Conservation (phyloP, 2,888 invertebrate species). For the Trisateles emortualis region DNA sequence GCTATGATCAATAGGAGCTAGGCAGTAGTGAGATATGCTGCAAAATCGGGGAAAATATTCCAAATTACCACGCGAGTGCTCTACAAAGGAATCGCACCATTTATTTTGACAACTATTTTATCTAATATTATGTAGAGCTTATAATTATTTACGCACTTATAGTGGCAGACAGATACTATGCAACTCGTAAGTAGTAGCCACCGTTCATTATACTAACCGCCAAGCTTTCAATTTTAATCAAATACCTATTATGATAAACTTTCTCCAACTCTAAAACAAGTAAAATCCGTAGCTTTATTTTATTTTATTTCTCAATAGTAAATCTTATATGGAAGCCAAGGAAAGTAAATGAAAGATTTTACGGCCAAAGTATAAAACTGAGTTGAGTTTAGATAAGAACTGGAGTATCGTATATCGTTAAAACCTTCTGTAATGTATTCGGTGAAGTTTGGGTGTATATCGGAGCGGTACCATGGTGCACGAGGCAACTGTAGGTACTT, state of each 20-base stretch:
- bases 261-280: neutral
- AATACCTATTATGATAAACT: neutral
- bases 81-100: too few species aligned
- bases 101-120: too few species aligned
- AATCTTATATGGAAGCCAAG: conserved; percentile 28
- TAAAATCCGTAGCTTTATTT: conserved; percentile 4
- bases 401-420: conserved; percentile 40
- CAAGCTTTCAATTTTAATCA: neutral
- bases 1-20: too few species aligned
- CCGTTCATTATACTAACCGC: too few species aligned
- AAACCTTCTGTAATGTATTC: conserved; percentile 42
- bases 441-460: conserved; percentile 16
- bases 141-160: too few species aligned
- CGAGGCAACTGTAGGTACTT: too few species aligned
- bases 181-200: too few species aligned
- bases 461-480: neutral
- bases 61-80: too few species aligned
- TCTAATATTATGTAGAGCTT: too few species aligned
- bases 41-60: too few species aligned
- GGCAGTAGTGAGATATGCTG: too few species aligned
- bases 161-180: too few species aligned
- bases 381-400: conserved; percentile 38
- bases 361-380: conserved; percentile 39
- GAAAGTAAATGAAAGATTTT: conserved; percentile 44
- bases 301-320: conserved; percentile 29